Conservation (phyloP, 2,797 vertebrate genomes). For the Gadopsis marmoratus region DNA sequence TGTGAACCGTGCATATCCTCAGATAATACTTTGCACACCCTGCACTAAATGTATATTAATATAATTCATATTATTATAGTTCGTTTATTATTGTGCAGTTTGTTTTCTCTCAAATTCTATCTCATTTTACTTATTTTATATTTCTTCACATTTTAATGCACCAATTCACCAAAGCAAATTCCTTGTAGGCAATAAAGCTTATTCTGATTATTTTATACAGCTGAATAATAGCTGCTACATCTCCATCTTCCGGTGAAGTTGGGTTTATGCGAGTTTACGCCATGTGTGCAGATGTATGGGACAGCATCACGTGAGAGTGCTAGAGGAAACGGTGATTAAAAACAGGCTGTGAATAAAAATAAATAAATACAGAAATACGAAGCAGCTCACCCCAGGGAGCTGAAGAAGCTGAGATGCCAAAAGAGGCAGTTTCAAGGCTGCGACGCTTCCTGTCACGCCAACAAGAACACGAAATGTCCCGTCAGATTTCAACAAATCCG, state of each 20-base stretch:
- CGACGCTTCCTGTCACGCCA: slow-evolving; percentile 95
- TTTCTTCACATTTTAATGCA: too few species aligned
- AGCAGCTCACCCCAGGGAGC: slow-evolving; percentile 87
- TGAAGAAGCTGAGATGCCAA: slow-evolving; percentile 87
- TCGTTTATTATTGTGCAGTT: too few species aligned
- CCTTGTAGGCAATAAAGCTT: too few species aligned
- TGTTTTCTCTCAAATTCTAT: too few species aligned
- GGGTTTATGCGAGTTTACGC: background rate
- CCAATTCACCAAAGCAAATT: too few species aligned
- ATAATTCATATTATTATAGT: too few species aligned
- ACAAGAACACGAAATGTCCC: slow-evolving; percentile 84
- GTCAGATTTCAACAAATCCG: slow-evolving; percentile 51
- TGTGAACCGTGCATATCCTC: too few species aligned
- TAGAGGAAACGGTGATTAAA: background rate
- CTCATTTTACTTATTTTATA: too few species aligned
- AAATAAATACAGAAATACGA: background rate
- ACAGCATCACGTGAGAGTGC: too few species aligned
- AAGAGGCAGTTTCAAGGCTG: slow-evolving; percentile 92
- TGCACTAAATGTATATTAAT: too few species aligned
- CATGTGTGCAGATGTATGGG: background rate
- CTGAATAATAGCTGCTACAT: slow-evolving; percentile 29
- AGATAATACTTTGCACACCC: too few species aligned
- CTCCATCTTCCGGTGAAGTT: slow-evolving; percentile 60
- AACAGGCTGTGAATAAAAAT: background rate
- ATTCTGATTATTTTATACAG: too few species aligned